Conservation (phyloP, 2,797 vertebrate species). For the Centropyge bicolor region DNA sequence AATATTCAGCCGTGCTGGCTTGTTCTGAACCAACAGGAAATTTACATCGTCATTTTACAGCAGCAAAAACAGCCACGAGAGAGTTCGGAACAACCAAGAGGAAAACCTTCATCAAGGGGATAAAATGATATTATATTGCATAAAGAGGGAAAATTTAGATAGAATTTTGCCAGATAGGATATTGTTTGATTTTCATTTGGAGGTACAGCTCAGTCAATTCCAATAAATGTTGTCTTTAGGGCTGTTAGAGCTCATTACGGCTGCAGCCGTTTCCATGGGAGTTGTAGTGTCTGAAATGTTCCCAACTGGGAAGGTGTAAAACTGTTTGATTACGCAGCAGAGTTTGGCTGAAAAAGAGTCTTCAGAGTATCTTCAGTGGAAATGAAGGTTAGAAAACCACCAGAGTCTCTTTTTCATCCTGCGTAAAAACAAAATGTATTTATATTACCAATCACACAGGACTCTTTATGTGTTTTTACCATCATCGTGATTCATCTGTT, state of each 20-base stretch:
- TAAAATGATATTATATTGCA: not conserved
- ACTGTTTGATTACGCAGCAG: conserved; percentile 41
- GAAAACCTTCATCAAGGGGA: not conserved
- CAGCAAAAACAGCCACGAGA: not conserved
- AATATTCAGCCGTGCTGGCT: not conserved
- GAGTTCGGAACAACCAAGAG: not conserved
- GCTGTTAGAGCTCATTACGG: conserved; percentile 27
- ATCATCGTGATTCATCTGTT: conserved; percentile 8
- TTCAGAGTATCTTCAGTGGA: conserved; percentile 12
- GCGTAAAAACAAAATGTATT: not conserved
- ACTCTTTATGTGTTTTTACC: not conserved
- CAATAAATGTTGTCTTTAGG: conserved; percentile 23
- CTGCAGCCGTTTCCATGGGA: conserved; percentile 23
- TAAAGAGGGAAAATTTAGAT: not conserved
- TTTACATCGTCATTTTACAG: not conserved
- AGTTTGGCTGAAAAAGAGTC: conserved; percentile 33
- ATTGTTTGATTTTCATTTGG: conserved; percentile 21
- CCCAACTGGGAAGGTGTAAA: conserved; percentile 38
- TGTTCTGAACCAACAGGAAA: not conserved
- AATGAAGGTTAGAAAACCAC: conserved; percentile 10
- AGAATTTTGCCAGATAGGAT: not conserved
- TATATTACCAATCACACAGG: not conserved
- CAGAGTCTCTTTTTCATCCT: conserved; percentile 16
- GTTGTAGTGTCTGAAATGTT: conserved; percentile 42
- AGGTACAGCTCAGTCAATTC: conserved; percentile 17